These are phyloP conservation scores for Yponomeuta malinellus DNA, from an alignment of 2,888 invertebrate genomes.

Conservation along the genomic window DNA sequence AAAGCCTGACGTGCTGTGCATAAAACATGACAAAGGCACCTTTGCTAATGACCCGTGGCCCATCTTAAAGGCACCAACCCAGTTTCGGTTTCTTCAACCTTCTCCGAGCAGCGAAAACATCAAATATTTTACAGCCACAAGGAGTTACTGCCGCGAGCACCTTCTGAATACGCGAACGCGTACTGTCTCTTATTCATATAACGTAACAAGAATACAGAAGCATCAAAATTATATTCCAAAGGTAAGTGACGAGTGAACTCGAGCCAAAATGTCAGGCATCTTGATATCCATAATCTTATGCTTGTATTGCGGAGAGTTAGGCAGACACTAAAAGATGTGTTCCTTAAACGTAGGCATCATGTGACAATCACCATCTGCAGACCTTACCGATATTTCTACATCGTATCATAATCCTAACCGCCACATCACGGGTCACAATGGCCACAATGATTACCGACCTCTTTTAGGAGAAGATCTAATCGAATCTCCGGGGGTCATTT, in stretches of 20 bases:
- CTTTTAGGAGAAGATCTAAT: too few relatives aligned
- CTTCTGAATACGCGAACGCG: constrained; percentile 58
- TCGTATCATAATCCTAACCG: too few relatives aligned
- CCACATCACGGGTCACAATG: too few relatives aligned
- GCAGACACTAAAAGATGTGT: too few relatives aligned
- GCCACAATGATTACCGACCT: too few relatives aligned
- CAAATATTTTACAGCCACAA: constrained; percentile 1
- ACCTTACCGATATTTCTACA: too few relatives aligned
- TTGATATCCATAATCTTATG: too few relatives aligned
- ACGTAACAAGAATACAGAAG: background rate
- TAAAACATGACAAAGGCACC: background rate
- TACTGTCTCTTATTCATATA: background rate
- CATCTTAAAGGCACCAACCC: background rate
- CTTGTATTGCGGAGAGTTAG: too few relatives aligned
- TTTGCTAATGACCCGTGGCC: background rate
- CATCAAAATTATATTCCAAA: background rate
- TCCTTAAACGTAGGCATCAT: too few relatives aligned
- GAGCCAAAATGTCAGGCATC: background rate
- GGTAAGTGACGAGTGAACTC: background rate
- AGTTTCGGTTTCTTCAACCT: background rate
- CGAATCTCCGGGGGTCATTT: too few relatives aligned
- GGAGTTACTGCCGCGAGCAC: constrained; percentile 60
- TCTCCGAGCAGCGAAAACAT: background rate
- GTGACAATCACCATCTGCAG: too few relatives aligned
- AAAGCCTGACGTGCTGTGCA: too few relatives aligned